Percentiles rank a stretch among this genome's conserved stretches.
Conservation (phyloP, 2,888 invertebrate species). For the Atrina japonica region DNA sequence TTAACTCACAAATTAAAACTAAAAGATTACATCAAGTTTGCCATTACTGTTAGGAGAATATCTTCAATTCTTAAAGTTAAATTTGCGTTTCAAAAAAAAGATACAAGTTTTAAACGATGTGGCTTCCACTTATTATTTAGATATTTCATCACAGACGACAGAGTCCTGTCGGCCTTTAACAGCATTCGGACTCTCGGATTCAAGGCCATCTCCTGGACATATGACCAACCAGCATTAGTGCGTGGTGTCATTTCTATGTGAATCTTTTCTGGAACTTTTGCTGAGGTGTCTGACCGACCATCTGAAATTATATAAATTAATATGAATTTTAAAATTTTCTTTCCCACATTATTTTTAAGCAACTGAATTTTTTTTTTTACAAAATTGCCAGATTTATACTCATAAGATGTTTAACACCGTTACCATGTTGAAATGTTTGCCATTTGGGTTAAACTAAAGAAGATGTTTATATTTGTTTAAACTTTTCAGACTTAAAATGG, state of each 20-base stretch:
- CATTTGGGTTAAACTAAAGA: no score
- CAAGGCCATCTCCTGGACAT: slow-evolving; percentile 91
- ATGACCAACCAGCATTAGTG: slow-evolving; percentile 89
- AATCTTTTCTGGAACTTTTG: slow-evolving; percentile 90
- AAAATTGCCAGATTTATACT: no score
- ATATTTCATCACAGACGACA: slow-evolving; percentile 87
- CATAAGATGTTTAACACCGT: no score
- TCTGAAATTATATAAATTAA: slow-evolving; percentile 38
- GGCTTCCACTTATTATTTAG: slow-evolving; percentile 90
- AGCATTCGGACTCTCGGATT: slow-evolving; percentile 91
- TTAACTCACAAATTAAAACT: no score
- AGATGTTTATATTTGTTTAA: no score
- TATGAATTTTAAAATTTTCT: background rate
- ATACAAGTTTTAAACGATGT: slow-evolving; percentile 73
- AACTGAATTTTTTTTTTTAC: background rate
- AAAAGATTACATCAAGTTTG: no score
- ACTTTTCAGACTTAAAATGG: no score
- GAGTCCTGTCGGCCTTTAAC: slow-evolving; percentile 88
- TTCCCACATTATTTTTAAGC: background rate
- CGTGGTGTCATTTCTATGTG: slow-evolving; percentile 89
- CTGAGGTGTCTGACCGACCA: slow-evolving; percentile 63
- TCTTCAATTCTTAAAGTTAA: no score
- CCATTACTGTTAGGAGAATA: no score
- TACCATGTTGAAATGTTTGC: no score
- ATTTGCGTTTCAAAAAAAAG: no score